Evolutionary conservation across 2,888 invertebrate species (phyloP).

Genomic region (Dolichomitus sp.): DNA sequence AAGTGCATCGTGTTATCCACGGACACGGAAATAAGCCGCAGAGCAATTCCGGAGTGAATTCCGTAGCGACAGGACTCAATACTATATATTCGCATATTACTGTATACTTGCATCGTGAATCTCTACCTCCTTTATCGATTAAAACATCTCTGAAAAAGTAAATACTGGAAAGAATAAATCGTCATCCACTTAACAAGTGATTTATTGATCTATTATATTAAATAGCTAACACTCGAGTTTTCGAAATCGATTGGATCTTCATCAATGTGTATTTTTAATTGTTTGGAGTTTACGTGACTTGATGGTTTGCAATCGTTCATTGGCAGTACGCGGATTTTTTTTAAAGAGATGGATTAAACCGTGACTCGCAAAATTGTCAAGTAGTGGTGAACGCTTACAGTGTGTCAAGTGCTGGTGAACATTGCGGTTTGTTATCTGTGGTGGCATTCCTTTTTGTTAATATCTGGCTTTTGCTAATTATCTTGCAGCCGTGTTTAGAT

Average conservation of each 20-base stretch:
- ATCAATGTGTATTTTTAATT: not conserved
- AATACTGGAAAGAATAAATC: not conserved
- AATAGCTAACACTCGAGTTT: not conserved
- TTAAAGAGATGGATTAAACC: not conserved
- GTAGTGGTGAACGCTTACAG: not conserved
- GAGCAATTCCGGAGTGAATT: conserved; percentile 8
- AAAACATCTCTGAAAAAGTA: not conserved
- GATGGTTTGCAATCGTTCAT: not conserved
- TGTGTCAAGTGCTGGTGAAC: conserved; percentile 31
- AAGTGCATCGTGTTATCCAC: not conserved
- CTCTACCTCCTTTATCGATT: not conserved
- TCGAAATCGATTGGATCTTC: not conserved
- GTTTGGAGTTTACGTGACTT: not conserved
- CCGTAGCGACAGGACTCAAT: conserved; percentile 5
- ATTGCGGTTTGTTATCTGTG: not conserved
- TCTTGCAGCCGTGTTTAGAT: not conserved
- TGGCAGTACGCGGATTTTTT: conserved; percentile 15
- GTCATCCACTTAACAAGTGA: not conserved
- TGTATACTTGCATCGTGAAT: not conserved
- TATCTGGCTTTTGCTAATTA: not conserved
- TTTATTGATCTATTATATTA: not conserved
- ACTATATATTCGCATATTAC: conserved; percentile 2
- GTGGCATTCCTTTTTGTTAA: not conserved
- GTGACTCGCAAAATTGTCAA: not conserved
- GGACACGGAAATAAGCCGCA: not conserved